phyloP scores from a whole-genome alignment of 1,140 invertebrate genomes.

The Oryctes rhinoceros region DNA sequence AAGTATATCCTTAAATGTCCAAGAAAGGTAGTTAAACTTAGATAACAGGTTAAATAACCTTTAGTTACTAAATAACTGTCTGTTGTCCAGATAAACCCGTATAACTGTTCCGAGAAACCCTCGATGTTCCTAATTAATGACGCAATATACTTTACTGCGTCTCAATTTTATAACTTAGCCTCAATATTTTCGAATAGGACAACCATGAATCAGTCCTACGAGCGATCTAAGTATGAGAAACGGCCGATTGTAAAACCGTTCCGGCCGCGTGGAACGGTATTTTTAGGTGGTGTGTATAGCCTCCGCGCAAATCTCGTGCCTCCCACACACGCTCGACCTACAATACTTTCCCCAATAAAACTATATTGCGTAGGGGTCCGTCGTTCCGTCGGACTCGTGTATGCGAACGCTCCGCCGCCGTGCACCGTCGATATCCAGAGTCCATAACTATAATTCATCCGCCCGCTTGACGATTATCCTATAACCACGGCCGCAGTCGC shows the following conservation, averaged over 20 bases:
- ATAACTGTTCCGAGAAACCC: background rate
- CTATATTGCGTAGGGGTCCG: constrained; percentile 17
- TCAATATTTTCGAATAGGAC: constrained; percentile 15
- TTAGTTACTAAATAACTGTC: too few relatives aligned
- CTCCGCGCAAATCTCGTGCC: background rate
- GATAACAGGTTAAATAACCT: too few relatives aligned
- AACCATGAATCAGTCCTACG: constrained; percentile 8
- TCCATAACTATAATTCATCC: constrained; percentile 18
- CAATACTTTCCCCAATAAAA: constrained; percentile 13
- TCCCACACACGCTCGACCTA: constrained; percentile 9
- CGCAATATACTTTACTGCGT: background rate
- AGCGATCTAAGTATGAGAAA: constrained; percentile 18
- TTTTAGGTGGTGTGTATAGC: constrained; percentile 2
- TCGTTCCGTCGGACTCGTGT: background rate
- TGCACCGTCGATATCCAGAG: constrained; percentile 9
- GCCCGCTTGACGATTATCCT: constrained; percentile 2
- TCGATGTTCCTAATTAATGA: constrained; percentile 6
- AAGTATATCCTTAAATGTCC: too few relatives aligned
- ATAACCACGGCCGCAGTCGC: constrained; percentile 16
- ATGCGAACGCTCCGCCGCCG: background rate
- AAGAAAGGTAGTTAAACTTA: too few relatives aligned
- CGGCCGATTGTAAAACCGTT: constrained; percentile 2
- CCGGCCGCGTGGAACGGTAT: constrained; percentile 3
- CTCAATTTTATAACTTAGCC: constrained; percentile 3
- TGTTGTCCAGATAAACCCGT: background rate